Evolutionary conservation across 2,888 invertebrate genomes (phyloP), one percentile per base, ranked within the genome.

Genomic region (Caenorhabditis zanzibari): DNA sequence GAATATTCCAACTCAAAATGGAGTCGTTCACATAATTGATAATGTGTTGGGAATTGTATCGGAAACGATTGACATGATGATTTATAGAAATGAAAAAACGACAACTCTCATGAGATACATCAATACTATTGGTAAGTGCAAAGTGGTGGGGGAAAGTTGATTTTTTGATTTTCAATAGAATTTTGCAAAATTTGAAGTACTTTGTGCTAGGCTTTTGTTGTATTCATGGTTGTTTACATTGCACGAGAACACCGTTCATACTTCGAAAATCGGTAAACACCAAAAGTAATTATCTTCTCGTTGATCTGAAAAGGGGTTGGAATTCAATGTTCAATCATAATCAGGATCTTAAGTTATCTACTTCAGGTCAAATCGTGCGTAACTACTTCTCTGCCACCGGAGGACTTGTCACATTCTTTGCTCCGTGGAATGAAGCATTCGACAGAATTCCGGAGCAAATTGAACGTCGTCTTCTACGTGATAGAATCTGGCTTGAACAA

Each of bases 1-100:
- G 16, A 92, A 92, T 81, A 92, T 92, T 80, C 92, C 92, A 1
- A 92, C 93, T 12, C 90, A 90, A 73, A 92, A 92, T 75, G 92
- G 92, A 35, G 92, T 92, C 6, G 92, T 90, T 0, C 92, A 92
- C 73, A 90, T 92, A 19, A 86, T 92, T 32, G 92, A 92, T 82
- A 92, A 90, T 75, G 92, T 93, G 1, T 81, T 93, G n/a, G 92
- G 92, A 28, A 90, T 92, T 61, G 91, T 92, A 0, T 88, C 91
- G 10, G 90, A 91, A 61, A 92, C 92, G 2, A 91, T 92, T 76
- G 92, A 92, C 72, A 90, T 90, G 89, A 76, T 90, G 82, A 82
- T 92, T 28, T 90, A 87, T 90, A 88, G 79, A 88, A 84, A 92
- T 71, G 88, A 88, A 12, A 86, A 90, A 44, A 88, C 85, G 38